Evolutionary conservation across 2,888 invertebrate genomes (phyloP).

Genomic region (Alcis repandata): DNA sequence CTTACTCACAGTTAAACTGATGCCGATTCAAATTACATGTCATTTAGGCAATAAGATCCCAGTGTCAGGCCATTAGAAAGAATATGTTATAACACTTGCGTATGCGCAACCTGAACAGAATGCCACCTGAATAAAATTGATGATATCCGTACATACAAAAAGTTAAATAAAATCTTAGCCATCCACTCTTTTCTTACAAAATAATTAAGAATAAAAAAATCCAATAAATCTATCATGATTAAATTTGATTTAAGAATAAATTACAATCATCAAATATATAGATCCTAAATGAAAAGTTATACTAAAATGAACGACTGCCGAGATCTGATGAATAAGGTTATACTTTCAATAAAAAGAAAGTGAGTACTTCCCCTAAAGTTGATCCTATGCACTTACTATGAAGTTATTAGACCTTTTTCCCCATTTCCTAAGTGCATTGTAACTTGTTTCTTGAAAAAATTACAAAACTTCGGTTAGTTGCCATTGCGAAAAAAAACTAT

Average conservation of each 20-base stretch:
- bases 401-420: background rate
- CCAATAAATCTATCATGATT: background rate
- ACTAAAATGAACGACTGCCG: conserved; percentile 12
- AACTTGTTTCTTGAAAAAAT: background rate
- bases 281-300: background rate
- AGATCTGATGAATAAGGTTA: conserved; percentile 17
- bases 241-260: conserved; percentile 11
- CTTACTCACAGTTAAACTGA: too few species aligned
- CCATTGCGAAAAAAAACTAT: background rate
- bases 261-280: background rate
- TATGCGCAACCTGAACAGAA: too few species aligned
- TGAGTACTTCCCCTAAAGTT: background rate
- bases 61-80: too few species aligned
- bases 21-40: too few species aligned
- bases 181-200: conserved; percentile 9
- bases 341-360: conserved; percentile 8
- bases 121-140: background rate
- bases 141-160: conserved; percentile 12
- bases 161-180: conserved; percentile 1
- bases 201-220: background rate
- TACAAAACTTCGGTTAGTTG: background rate
- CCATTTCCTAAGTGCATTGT: conserved; percentile 4
- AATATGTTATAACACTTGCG: too few species aligned
- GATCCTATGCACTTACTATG: background rate
- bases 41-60: too few species aligned